A percentile compares a stretch with the other conserved stretches of the same genome.
These are phyloP conservation scores for Polyommatus icarus DNA, from an alignment of 2,888 invertebrate species.

Conservation along the genomic window DNA sequence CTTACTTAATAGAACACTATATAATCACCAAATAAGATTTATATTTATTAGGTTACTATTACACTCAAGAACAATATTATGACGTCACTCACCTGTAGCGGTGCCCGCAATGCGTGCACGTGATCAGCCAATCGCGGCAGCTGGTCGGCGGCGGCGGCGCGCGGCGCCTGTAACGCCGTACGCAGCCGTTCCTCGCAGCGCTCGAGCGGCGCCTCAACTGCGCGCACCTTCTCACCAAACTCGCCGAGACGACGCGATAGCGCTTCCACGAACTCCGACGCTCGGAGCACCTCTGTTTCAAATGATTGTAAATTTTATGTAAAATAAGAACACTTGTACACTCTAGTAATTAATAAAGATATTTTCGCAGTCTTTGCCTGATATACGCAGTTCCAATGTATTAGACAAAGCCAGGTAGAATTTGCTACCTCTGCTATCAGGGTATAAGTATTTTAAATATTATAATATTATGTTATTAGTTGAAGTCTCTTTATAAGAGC, in stretches of 20 bases:
- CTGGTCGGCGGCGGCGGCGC: slow-evolving; percentile 89
- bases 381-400: too few species aligned
- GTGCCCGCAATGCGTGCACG: slow-evolving; percentile 87
- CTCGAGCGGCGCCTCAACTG: slow-evolving; percentile 90
- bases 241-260: slow-evolving; percentile 90
- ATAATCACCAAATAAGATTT: too few species aligned
- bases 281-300: slow-evolving; percentile 83
- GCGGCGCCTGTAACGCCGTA: slow-evolving; percentile 83
- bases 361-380: too few species aligned
- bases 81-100: slow-evolving; percentile 70
- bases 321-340: neutral
- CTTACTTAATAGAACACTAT: too few species aligned
- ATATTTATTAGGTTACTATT: too few species aligned
- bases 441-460: too few species aligned
- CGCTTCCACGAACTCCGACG: slow-evolving; percentile 90
- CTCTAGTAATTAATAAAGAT: too few species aligned
- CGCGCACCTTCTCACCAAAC: slow-evolving; percentile 91
- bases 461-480: too few species aligned
- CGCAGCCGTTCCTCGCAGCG: slow-evolving; percentile 90
- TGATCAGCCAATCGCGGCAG: slow-evolving; percentile 92
- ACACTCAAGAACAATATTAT: neutral
- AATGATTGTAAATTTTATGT: too few species aligned
- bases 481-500: too few species aligned
- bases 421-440: too few species aligned
- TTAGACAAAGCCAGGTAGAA: too few species aligned